A percentile compares a stretch with the other conserved stretches of the same genome.
These are phyloP conservation scores for Acrobasis consociella DNA, from an alignment of 2,888 invertebrate genomes.

Conservation along the genomic window DNA sequence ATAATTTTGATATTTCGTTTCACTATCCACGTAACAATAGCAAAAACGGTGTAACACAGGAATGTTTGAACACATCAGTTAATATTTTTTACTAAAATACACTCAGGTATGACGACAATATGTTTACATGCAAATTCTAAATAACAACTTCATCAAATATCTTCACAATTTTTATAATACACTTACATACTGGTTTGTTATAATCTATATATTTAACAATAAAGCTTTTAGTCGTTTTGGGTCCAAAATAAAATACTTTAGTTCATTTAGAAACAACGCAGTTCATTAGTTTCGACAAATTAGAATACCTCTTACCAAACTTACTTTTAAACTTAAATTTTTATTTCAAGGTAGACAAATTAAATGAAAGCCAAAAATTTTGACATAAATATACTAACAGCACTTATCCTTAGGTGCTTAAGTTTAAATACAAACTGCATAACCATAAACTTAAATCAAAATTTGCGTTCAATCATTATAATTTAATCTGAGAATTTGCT, in stretches of 20 bases:
- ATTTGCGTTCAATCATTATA: neutral
- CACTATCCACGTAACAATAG: neutral
- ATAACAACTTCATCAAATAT: neutral
- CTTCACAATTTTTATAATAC: constrained; percentile 36
- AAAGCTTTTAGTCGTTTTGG: constrained; percentile 26
- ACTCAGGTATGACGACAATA: constrained; percentile 3
- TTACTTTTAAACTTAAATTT: constrained; percentile 4
- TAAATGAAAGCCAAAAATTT: neutral
- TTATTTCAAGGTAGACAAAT: neutral
- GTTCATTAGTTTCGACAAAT: constrained; percentile 4
- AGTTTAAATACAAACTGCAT: neutral
- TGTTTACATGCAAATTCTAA: constrained; percentile 3
- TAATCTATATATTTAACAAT: constrained; percentile 19
- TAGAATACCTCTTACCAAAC: constrained; percentile 7
- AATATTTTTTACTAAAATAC: neutral
- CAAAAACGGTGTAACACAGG: constrained; percentile 2
- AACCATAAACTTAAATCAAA: neutral
- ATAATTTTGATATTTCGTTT: constrained; percentile 10
- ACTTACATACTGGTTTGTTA: constrained; percentile 24
- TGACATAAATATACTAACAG: neutral
- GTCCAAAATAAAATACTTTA: constrained; percentile 22
- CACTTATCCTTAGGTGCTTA: neutral
- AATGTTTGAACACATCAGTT: constrained; percentile 23
- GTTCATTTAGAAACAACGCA: constrained; percentile 4
- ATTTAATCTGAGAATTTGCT: too few species aligned